Percentiles rank a stretch among this genome's conserved stretches.
phyloP scores from a whole-genome alignment of 2,113 vertebrate species.

The Sinocyclocheilus grahami region DNA sequence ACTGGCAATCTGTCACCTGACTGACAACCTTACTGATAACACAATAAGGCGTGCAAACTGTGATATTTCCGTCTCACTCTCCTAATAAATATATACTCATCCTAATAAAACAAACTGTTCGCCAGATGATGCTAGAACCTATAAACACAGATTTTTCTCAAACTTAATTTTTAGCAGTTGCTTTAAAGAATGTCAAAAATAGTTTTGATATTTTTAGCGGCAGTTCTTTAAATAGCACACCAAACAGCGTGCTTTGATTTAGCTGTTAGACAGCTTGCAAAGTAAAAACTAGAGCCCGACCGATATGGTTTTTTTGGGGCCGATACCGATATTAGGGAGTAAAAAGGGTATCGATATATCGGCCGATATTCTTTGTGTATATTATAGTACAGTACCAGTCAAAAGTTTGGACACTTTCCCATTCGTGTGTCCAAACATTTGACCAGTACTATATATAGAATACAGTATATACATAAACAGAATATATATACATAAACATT shows the following conservation, averaged over 20 bases:
- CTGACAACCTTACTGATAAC: conserved; percentile 19
- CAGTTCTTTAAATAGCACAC: background rate
- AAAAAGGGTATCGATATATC: too few species aligned
- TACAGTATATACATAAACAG: too few species aligned
- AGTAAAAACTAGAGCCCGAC: background rate
- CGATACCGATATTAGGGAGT: too few species aligned
- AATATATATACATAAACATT: too few species aligned
- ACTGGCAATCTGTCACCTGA: background rate
- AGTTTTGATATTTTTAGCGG: background rate
- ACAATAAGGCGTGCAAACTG: background rate
- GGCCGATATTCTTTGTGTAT: too few species aligned
- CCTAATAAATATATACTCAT: too few species aligned
- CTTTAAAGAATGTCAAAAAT: background rate
- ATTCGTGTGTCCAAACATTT: too few species aligned
- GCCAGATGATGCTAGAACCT: background rate
- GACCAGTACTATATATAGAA: too few species aligned
- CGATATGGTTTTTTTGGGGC: too few species aligned
- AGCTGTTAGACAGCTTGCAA: background rate
- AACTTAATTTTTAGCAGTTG: background rate
- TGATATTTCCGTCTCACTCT: background rate
- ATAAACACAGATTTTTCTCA: background rate
- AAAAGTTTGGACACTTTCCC: too few species aligned
- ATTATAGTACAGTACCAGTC: too few species aligned
- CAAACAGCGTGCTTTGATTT: background rate
- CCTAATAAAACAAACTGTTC: background rate